Conservation (phyloP, 2,113 vertebrate genomes). For the Galbula dea region DNA sequence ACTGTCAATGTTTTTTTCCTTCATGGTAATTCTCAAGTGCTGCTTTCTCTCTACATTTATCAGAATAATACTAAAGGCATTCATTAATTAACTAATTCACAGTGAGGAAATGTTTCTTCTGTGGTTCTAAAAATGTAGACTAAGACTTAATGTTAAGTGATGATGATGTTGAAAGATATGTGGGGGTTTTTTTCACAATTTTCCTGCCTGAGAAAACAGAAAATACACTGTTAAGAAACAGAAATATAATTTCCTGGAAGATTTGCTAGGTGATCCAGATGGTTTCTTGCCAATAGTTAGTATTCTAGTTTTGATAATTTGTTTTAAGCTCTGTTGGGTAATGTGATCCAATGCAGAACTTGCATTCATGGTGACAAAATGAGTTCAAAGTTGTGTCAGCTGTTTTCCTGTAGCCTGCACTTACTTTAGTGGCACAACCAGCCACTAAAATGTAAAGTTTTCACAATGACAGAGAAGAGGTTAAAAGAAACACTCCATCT, state of each 20-base stretch:
- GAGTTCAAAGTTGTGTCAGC: not conserved
- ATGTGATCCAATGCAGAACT: not conserved
- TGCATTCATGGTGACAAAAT: not conserved
- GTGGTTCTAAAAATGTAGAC: not conserved
- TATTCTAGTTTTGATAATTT: not conserved
- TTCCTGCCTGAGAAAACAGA: not conserved
- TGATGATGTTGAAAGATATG: not conserved
- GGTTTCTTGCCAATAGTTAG: not conserved
- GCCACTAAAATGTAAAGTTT: not conserved
- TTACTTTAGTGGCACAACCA: not conserved
- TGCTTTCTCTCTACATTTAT: not conserved
- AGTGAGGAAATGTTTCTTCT: not conserved
- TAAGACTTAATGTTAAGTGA: not conserved
- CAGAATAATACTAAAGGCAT: not conserved
- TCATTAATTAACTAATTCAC: no score
- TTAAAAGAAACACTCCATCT: not conserved
- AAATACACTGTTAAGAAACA: not conserved
- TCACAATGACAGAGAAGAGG: not conserved
- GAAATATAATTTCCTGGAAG: not conserved
- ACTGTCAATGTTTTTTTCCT: not conserved
- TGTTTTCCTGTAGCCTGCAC: not conserved
- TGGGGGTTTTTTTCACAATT: rapidly evolving
- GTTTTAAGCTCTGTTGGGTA: not conserved
- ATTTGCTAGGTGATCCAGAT: not conserved
- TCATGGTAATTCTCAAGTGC: not conserved